Evolutionary conservation across 1,140 invertebrate genomes (phyloP).

Genomic region (Dinothrombium tinctorium): DNA sequence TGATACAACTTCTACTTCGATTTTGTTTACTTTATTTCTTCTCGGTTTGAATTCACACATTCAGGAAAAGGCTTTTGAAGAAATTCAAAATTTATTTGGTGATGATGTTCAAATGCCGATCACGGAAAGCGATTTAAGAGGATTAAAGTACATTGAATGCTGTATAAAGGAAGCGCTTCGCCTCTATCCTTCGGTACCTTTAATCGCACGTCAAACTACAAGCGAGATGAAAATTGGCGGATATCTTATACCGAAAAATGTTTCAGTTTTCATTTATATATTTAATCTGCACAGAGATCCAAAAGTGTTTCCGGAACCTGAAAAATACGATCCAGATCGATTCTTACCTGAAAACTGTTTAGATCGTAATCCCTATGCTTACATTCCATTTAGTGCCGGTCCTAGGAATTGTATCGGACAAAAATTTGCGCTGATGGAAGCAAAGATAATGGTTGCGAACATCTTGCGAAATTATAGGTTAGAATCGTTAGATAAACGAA

Average conservation of each 20-base stretch:
- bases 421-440: conserved; percentile 32
- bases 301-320: conserved; percentile 38
- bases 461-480: conserved; percentile 21
- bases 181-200: conserved; percentile 12
- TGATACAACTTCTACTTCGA: too few species aligned
- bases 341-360: conserved; percentile 38
- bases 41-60: conserved; percentile 43
- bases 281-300: conserved; percentile 36
- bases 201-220: conserved; percentile 9
- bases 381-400: conserved; percentile 26
- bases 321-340: conserved; percentile 46
- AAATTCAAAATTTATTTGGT: not conserved
- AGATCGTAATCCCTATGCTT: conserved; percentile 19
- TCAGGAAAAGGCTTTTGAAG: not conserved
- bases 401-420: too few species aligned
- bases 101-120: too few species aligned
- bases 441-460: conserved; percentile 27
- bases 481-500: too few species aligned
- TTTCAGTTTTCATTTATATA: conserved; percentile 22
- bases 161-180: conserved; percentile 11
- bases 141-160: too few species aligned
- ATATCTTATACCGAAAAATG: conserved; percentile 20
- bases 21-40: too few species aligned
- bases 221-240: conserved; percentile 13
- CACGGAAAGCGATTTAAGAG: too few species aligned